phyloP scores from a whole-genome alignment of 2,888 invertebrate species.

The Drosophila acutilabella region DNA sequence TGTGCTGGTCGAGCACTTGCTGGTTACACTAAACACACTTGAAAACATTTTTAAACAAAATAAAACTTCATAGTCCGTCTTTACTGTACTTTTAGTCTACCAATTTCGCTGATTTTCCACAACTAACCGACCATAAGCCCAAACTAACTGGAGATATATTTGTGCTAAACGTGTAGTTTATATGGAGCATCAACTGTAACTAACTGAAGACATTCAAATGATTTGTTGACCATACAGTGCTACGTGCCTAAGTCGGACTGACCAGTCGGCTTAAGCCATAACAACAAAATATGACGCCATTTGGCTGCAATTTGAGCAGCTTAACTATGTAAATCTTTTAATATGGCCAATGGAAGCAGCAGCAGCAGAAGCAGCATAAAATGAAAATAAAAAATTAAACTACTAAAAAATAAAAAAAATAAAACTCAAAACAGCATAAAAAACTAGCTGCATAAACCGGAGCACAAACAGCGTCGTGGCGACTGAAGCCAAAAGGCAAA shows the following conservation, averaged over 20 bases:
- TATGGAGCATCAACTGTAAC: conserved; percentile 18
- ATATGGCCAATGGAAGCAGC: conserved; percentile 66
- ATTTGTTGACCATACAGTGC: conserved; percentile 38
- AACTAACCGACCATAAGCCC: not conserved
- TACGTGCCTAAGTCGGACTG: conserved; percentile 24
- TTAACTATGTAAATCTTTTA: conserved; percentile 76
- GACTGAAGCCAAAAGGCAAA: conserved; percentile 76
- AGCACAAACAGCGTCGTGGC: conserved; percentile 70
- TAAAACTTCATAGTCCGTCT: not conserved
- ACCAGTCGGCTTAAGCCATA: conserved; percentile 45
- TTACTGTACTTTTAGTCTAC: not conserved
- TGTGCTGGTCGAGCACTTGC: no score
- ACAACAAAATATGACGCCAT: conserved; percentile 69
- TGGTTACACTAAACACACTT: no score
- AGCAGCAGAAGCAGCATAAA: conserved; percentile 8
- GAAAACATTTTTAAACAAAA: no score
- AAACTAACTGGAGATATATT: not conserved
- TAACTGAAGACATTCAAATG: conserved; percentile 28
- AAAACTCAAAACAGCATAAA: conserved; percentile 64
- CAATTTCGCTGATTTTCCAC: not conserved
- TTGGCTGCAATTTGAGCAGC: conserved; percentile 63
- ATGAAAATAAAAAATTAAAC: conserved; percentile 14
- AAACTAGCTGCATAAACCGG: conserved; percentile 69
- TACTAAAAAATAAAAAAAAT: conserved; percentile 5
- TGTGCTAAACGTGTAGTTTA: not conserved